Evolutionary conservation across 2,113 vertebrate species (phyloP), one percentile per base, ranked within the genome.

Genomic region (Tragelaphus buxtoni): DNA sequence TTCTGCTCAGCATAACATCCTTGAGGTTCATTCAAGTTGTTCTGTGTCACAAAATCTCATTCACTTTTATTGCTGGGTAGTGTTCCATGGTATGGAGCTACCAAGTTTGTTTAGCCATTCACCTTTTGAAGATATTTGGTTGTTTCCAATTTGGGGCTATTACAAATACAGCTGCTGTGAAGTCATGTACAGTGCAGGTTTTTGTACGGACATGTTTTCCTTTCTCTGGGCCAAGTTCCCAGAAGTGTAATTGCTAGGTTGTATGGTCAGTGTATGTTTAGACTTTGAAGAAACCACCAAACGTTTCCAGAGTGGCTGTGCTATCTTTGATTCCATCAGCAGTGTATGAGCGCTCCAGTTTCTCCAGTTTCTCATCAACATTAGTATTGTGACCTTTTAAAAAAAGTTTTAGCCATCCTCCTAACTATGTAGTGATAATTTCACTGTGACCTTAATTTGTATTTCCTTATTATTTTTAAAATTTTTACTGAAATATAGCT

Each of bases 301-400:
- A 47, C 6, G 90, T 87, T 58, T 81, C 82, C 45, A 53, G 65
- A 95, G 42, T 2, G 14, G 22, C 39, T 60, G 7, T 5, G 2
- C 49, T 22, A 58, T 20, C n/a, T n/a, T 72, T 7, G 5, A 30
- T 28, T 47, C 55, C 80, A 35, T 60, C 45, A 20, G n/a, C 47
- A 9, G n/a, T 0, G 3, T 4, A 13, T 7, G 42, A 61, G 12
- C 2, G 53, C 26, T 7, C 74, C 20, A 0, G 24, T 65, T 76
- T 81, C 80, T 81, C 82, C 63, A 55, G 1, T 0, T 82, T 7
- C 20, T 84, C 22, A 0, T 24, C 58, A 49, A 47, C 30, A 30
- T n/a, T 61, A 49, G 4, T 32, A 4, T 18, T n/a, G 5, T 80
- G 20, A 26, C 7, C 49, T 5, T 63, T 53, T 35, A 42, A 74